Evolutionary conservation across 2,113 vertebrate species (phyloP).

Genomic region (Abramis brama): DNA sequence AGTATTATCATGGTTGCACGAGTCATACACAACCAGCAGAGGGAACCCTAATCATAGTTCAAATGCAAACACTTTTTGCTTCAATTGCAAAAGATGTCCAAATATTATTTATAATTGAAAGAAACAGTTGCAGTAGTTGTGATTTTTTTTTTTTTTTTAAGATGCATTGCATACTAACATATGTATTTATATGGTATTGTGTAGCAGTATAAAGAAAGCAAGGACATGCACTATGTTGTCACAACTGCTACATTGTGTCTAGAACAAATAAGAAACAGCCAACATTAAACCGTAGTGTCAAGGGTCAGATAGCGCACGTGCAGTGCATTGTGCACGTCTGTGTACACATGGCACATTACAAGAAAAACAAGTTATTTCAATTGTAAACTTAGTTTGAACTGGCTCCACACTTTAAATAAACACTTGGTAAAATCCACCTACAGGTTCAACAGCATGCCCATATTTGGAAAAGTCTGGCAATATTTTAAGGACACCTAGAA

Average conservation of each 20-base stretch:
- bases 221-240: background rate
- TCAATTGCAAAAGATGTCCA: background rate
- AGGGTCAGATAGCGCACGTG: background rate
- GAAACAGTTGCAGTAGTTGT: background rate
- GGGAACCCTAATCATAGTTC: constrained; percentile 24
- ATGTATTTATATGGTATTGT: background rate
- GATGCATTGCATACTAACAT: background rate
- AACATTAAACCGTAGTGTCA: background rate
- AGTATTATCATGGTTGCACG: background rate
- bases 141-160: too few relatives aligned
- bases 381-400: background rate
- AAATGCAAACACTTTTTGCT: background rate
- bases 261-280: background rate
- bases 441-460: constrained; percentile 20
- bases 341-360: background rate
- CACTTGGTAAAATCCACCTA: background rate
- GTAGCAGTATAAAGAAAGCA: background rate
- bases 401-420: background rate
- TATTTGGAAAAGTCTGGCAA: constrained; percentile 42
- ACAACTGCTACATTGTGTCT: background rate
- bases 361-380: constrained; percentile 11
- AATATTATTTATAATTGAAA: background rate
- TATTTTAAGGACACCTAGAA: constrained; percentile 55
- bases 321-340: background rate
- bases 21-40: constrained; percentile 38